Conservation (phyloP, 92 coral and sea anemone species). For the Epizoanthus rinbou region DNA sequence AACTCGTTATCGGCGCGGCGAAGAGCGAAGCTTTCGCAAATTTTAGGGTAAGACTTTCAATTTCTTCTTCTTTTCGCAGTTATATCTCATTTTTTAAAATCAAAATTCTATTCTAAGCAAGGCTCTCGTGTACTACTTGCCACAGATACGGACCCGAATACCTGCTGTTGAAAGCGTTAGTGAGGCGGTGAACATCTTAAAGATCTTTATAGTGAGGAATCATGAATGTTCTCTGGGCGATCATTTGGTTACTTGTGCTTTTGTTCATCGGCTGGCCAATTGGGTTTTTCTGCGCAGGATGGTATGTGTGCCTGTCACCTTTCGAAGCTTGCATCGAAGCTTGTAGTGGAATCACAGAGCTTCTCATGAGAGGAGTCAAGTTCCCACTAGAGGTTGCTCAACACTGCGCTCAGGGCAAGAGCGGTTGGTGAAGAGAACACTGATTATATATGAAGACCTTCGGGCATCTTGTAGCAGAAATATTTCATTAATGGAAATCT, state of each 20-base stretch:
- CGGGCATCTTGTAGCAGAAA: not conserved
- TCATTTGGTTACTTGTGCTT: constrained; percentile 58
- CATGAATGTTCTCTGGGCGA: constrained; percentile 63
- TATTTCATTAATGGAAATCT: not conserved
- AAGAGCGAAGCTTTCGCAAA: too few species aligned
- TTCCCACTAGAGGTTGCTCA: constrained; percentile 60
- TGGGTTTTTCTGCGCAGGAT: constrained; percentile 68
- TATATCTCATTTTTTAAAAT: too few species aligned
- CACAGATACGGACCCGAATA: too few species aligned
- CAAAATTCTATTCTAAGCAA: too few species aligned
- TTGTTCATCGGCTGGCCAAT: constrained; percentile 68
- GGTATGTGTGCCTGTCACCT: constrained; percentile 67
- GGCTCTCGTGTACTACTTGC: too few species aligned
- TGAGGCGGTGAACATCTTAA: too few species aligned
- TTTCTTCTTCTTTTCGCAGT: too few species aligned
- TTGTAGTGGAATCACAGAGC: constrained; percentile 53
- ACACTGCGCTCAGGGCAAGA: constrained; percentile 55
- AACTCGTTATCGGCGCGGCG: too few species aligned
- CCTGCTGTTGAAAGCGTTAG: too few species aligned
- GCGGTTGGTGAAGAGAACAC: constrained; percentile 38
- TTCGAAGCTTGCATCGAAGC: constrained; percentile 56
- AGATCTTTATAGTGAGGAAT: too few species aligned
- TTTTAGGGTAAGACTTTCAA: too few species aligned
- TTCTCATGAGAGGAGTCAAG: constrained; percentile 55
- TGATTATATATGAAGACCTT: not conserved